Conservation (phyloP, 2,888 invertebrate species). For the Alsophila aescularia region DNA sequence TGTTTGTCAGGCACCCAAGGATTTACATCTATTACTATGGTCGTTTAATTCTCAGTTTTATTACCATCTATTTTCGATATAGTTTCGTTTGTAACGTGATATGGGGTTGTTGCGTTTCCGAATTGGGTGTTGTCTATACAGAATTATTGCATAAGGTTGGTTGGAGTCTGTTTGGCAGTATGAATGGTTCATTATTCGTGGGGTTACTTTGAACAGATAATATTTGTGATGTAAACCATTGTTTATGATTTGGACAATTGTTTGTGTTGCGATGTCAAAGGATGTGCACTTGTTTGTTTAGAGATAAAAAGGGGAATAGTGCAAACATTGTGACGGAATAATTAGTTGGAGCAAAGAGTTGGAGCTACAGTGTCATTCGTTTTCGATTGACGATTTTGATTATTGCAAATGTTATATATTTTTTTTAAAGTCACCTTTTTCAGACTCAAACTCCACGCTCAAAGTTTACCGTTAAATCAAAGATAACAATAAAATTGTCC, state of each 20-base stretch:
- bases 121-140: conserved; percentile 54
- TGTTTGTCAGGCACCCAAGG: conserved; percentile 79
- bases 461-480: too few species aligned
- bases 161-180: conserved; percentile 81
- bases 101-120: conserved; percentile 63
- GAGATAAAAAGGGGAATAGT: conserved; percentile 49
- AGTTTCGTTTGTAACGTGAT: conserved; percentile 73
- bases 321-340: conserved; percentile 60
- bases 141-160: conserved; percentile 85
- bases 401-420: conserved; percentile 1
- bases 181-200: conserved; percentile 83
- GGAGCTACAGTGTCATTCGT: conserved; percentile 31
- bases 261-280: conserved; percentile 82
- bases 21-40: conserved; percentile 75
- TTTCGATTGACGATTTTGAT: conserved; percentile 23
- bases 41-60: conserved; percentile 78
- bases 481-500: too few species aligned
- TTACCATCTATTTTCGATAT: conserved; percentile 72
- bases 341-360: too few species aligned
- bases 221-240: conserved; percentile 83
- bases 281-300: conserved; percentile 81
- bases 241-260: conserved; percentile 84
- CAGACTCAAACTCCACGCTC: too few species aligned
- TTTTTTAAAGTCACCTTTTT: background rate
- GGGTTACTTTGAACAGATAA: conserved; percentile 78